Evolutionary conservation across 2,113 vertebrate genomes (phyloP).

Genomic region (Clarias macrocephalus): DNA sequence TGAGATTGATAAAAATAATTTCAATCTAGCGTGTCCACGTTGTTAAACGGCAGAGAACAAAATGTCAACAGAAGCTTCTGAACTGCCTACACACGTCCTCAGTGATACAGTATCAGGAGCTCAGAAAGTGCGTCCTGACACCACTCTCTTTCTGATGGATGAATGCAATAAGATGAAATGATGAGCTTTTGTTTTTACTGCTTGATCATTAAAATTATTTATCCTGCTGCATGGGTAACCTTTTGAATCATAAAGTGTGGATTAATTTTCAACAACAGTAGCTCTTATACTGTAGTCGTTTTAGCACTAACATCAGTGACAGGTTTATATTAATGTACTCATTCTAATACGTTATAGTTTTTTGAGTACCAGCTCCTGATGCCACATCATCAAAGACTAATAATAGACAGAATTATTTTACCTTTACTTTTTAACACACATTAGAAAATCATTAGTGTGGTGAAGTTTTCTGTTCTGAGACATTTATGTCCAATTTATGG

Average conservation of each 20-base stretch:
- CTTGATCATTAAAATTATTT: background rate
- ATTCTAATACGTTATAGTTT: background rate
- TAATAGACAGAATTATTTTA: background rate
- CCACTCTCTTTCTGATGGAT: background rate
- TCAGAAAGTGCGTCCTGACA: background rate
- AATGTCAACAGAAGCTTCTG: background rate
- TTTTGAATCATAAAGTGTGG: background rate
- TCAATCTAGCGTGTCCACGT: background rate
- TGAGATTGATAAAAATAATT: background rate
- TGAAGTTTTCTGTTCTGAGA: background rate
- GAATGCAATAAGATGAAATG: background rate
- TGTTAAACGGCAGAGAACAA: background rate
- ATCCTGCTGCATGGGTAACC: background rate
- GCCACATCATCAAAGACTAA: background rate
- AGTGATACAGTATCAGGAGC: constrained; percentile 12
- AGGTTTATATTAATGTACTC: background rate
- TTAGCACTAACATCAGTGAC: background rate
- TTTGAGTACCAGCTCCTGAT: background rate
- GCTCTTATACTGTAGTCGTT: background rate
- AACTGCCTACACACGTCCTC: background rate
- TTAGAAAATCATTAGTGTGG: background rate
- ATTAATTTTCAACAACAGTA: background rate
- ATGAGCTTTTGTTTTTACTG: background rate
- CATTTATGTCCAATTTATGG: background rate
- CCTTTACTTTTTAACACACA: background rate